Conservation (phyloP, 2,888 invertebrate genomes). For the Amitus sp. region DNA sequence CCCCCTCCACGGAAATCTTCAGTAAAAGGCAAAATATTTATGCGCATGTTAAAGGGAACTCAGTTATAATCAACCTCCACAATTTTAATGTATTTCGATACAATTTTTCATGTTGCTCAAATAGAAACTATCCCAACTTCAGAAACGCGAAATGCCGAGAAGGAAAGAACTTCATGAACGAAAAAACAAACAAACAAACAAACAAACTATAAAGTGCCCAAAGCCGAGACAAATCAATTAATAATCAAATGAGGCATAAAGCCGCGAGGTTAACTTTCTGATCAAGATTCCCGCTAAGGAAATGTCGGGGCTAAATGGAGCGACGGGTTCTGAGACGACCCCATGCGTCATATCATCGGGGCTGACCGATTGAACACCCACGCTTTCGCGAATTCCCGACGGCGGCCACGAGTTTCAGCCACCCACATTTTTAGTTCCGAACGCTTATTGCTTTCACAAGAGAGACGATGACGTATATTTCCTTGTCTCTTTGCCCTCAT, state of each 20-base stretch:
- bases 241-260: neutral
- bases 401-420: conserved; percentile 10
- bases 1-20: no score
- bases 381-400: conserved; percentile 22
- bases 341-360: conserved; percentile 23
- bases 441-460: conserved; percentile 24
- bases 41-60: no score
- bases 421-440: neutral
- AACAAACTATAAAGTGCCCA: no score
- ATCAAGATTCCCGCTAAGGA: conserved; percentile 21
- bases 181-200: no score
- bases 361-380: conserved; percentile 24
- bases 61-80: no score
- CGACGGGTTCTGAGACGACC: conserved; percentile 4
- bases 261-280: conserved; percentile 12
- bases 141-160: no score
- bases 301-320: conserved; percentile 18
- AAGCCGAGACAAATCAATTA: neutral
- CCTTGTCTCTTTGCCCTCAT: no score
- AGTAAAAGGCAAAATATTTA: no score
- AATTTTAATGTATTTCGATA: no score
- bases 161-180: no score
- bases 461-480: conserved; percentile 7
- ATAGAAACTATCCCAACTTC: no score
- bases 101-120: no score